Percentiles rank a stretch among this genome's conserved stretches.
Evolutionary conservation across 2,113 vertebrate genomes (phyloP).

Genomic region (Peromyscus maniculatus): DNA sequence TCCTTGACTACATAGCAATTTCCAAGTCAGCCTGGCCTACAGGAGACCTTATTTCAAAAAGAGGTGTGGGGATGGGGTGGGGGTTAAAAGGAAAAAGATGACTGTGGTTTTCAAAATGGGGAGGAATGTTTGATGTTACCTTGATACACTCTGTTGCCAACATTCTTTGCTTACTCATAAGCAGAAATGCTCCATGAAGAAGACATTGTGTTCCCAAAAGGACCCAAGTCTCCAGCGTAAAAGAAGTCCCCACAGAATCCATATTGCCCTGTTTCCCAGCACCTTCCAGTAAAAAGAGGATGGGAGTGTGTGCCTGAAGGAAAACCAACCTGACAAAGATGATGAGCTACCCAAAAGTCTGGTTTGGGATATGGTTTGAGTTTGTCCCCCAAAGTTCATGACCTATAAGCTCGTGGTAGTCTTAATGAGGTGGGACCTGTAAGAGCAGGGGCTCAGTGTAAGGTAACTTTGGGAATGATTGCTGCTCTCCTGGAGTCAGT

Average conservation of each 20-base stretch:
- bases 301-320: neutral
- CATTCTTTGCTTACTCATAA: neutral
- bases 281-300: neutral
- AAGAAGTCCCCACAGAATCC: neutral
- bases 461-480: neutral
- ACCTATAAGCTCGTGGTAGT: neutral
- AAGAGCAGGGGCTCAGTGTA: neutral
- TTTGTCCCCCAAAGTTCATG: neutral
- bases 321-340: neutral
- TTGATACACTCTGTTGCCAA: neutral
- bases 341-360: neutral
- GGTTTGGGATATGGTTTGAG: neutral
- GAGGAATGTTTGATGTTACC: neutral
- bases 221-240: neutral
- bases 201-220: neutral
- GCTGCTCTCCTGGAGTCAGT: neutral
- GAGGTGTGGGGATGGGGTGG: neutral
- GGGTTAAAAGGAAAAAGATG: neutral
- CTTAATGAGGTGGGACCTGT: neutral
- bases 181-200: neutral
- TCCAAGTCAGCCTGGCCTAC: neutral
- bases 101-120: slow-evolving; percentile 28
- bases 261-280: neutral
- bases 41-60: neutral
- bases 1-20: neutral